These are phyloP conservation scores for Pavo muticus DNA, from an alignment of 2,113 vertebrate genomes.

Conservation along the genomic window DNA sequence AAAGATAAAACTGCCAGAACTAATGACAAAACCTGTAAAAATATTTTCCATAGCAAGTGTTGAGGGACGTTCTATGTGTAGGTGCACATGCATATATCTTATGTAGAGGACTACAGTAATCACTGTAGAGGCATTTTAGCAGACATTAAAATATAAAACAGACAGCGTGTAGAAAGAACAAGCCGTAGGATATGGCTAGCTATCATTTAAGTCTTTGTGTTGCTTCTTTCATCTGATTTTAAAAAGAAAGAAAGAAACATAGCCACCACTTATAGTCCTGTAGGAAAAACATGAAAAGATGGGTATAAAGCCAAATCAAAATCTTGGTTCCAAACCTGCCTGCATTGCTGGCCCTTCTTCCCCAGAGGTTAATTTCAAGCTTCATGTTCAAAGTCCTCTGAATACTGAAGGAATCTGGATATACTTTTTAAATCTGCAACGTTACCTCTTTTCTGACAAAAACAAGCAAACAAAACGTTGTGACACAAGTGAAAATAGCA, in stretches of 20 bases:
- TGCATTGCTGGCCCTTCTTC: background rate
- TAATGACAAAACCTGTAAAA: background rate
- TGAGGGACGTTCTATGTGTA: background rate
- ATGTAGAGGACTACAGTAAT: background rate
- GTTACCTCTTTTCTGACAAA: background rate
- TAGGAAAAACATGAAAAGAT: background rate
- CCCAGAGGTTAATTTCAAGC: background rate
- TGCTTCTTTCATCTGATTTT: background rate
- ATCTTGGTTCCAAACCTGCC: background rate
- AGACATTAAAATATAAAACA: background rate
- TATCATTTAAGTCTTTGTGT: background rate
- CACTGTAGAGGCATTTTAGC: background rate
- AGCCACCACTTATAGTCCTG: background rate
- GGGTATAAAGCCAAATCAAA: background rate
- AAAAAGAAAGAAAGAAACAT: background rate
- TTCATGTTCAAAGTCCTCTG: background rate
- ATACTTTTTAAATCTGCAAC: background rate
- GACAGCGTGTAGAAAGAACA: background rate
- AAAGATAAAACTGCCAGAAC: background rate
- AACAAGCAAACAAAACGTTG: background rate
- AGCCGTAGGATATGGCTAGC: background rate
- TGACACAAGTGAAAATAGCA: slow-evolving; percentile 11
- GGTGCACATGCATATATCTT: background rate
- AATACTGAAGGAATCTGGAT: background rate
- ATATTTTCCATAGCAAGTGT: background rate